phyloP scores from a whole-genome alignment of 64 coral and sea anemone species.

The Anthopleura sola region DNA sequence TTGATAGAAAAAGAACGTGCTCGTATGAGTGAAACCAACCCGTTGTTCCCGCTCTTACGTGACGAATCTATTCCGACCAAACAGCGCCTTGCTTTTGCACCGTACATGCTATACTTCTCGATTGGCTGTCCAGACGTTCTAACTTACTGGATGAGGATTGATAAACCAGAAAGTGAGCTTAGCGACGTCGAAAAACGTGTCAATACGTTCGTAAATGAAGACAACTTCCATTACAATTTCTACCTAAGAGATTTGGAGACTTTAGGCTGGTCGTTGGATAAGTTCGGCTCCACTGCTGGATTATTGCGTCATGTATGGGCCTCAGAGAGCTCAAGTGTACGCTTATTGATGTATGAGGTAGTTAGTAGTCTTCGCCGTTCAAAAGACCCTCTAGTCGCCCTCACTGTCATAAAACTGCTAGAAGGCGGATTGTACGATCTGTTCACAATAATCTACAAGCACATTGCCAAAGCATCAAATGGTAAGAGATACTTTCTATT shows the following conservation, averaged over 20 bases:
- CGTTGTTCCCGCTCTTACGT: constrained; percentile 34
- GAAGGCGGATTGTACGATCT: constrained; percentile 42
- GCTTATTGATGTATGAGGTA: constrained; percentile 28
- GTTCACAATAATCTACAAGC: constrained; percentile 23
- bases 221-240: constrained; percentile 57
- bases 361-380: constrained; percentile 44
- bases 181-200: constrained; percentile 46
- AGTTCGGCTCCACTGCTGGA: constrained; percentile 37
- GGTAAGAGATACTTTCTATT: neutral
- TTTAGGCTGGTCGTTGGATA: constrained; percentile 34
- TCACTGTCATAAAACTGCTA: constrained; percentile 26
- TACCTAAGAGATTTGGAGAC: constrained; percentile 43
- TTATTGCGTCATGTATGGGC: constrained; percentile 47
- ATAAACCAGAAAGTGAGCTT: constrained; percentile 39
- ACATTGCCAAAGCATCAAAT: constrained; percentile 44
- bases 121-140: constrained; percentile 28
- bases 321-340: constrained; percentile 23
- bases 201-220: constrained; percentile 45
- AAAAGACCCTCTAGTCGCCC: constrained; percentile 23
- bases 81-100: constrained; percentile 35
- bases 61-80: constrained; percentile 24
- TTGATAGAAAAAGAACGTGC: constrained; percentile 35
- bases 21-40: constrained; percentile 44
- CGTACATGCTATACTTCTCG: constrained; percentile 49
- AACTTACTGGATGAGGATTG: constrained; percentile 54